Percentiles rank a stretch among this genome's conserved stretches.
These are phyloP conservation scores for Opisthograptis luteolata DNA, from an alignment of 2,888 invertebrate genomes.

Conservation along the genomic window DNA sequence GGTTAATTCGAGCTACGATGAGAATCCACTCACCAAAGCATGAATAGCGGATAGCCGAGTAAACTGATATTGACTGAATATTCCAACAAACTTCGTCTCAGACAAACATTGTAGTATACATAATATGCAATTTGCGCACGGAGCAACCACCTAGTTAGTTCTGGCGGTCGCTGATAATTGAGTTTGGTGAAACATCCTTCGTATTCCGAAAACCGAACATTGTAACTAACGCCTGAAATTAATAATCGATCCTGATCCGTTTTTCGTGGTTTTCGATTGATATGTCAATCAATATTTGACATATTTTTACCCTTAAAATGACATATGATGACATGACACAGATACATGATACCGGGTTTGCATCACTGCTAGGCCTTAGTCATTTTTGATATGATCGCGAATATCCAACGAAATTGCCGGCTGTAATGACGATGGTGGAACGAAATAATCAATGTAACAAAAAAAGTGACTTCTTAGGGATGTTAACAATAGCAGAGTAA, in stretches of 20 bases:
- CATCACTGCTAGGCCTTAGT: too few relatives aligned
- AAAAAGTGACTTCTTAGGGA: slow-evolving; percentile 16
- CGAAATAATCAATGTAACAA: slow-evolving; percentile 25
- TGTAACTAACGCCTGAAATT: too few relatives aligned
- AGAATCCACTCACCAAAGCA: not conserved
- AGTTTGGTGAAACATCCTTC: slow-evolving; percentile 22
- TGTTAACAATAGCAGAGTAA: slow-evolving; percentile 28
- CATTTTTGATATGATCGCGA: not conserved
- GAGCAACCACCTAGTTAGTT: slow-evolving; percentile 30
- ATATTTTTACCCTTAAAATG: too few relatives aligned
- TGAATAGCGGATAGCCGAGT: not conserved
- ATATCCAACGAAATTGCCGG: not conserved
- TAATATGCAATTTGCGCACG: slow-evolving; percentile 31
- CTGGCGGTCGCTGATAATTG: slow-evolving; percentile 28
- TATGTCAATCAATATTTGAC: too few relatives aligned
- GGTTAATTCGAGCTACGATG: not conserved
- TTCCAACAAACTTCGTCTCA: slow-evolving; percentile 16
- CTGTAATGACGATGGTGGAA: slow-evolving; percentile 10
- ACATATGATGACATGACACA: too few relatives aligned
- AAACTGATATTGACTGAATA: slow-evolving; percentile 2
- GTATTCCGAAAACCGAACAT: too few relatives aligned
- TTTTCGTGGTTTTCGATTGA: too few relatives aligned
- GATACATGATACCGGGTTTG: too few relatives aligned
- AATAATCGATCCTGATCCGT: too few relatives aligned
- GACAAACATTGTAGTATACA: slow-evolving; percentile 29